phyloP scores from a whole-genome alignment of 2,888 invertebrate species.

The Cataglyphis albicans region DNA sequence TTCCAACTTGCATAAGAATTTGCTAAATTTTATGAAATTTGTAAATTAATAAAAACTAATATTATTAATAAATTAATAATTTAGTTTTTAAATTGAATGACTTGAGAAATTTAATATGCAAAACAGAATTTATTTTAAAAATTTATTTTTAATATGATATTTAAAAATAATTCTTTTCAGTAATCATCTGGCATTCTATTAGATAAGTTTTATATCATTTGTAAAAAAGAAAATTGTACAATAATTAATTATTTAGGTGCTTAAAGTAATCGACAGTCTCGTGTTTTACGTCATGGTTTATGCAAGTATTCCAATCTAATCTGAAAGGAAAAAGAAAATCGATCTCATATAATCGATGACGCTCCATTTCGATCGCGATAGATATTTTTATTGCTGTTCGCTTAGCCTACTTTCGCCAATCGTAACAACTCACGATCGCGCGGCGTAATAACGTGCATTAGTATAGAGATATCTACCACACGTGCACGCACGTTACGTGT shows the following conservation, averaged over 20 bases:
- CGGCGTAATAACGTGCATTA: not conserved
- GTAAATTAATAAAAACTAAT: not conserved
- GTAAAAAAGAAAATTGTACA: not conserved
- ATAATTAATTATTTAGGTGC: too few relatives aligned
- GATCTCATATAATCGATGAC: conserved; percentile 57
- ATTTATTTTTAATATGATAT: not conserved
- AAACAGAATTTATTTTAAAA: not conserved
- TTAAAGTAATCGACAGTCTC: not conserved
- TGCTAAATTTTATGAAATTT: not conserved
- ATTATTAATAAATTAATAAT: not conserved
- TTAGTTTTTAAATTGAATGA: not conserved
- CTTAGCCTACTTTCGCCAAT: conserved; percentile 67
- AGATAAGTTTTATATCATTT: not conserved
- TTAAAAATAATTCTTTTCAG: not conserved
- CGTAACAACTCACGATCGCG: conserved; percentile 4
- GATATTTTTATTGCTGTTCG: conserved; percentile 57
- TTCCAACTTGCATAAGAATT: not conserved
- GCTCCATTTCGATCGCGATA: conserved; percentile 58
- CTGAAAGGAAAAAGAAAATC: not conserved
- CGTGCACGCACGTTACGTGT: conserved; percentile 19
- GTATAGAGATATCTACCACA: conserved; percentile 29
- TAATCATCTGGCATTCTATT: not conserved
- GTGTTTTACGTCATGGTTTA: not conserved
- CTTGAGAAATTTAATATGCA: not conserved
- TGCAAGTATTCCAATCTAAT: not conserved